Conservation (phyloP, 2,797 vertebrate species). For the Ibycter americanus region DNA sequence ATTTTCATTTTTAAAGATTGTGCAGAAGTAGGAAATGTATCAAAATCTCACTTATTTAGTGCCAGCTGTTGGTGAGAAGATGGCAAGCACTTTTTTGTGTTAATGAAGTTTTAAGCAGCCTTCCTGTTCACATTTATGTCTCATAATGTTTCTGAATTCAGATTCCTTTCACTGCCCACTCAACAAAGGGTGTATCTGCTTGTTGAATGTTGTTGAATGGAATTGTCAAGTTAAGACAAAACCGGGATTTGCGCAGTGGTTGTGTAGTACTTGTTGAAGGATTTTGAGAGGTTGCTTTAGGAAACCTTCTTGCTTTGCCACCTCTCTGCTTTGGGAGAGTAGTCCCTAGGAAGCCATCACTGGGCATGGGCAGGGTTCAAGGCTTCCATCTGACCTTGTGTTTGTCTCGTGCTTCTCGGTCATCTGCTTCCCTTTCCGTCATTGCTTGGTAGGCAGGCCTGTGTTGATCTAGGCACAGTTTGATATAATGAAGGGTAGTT, state of each 20-base stretch:
- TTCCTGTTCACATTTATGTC: neutral
- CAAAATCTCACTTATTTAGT: slow-evolving; percentile 1
- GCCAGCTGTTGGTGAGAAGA: slow-evolving; percentile 7
- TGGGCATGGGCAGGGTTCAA: neutral
- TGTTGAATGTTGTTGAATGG: neutral
- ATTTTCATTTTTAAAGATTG: neutral
- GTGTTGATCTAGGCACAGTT: neutral
- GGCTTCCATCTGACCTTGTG: accelerated
- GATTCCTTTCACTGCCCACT: slow-evolving; percentile 1
- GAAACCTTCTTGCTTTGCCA: neutral
- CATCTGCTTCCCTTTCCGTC: neutral
- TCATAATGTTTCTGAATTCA: slow-evolving; percentile 2
- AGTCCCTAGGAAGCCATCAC: neutral
- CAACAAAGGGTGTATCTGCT: neutral
- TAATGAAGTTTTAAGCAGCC: slow-evolving; percentile 14
- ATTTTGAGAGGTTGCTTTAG: neutral
- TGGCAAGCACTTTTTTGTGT: neutral
- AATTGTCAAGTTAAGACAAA: neutral
- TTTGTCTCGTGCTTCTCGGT: neutral
- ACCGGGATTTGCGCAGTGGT: neutral
- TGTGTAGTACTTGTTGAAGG: neutral
- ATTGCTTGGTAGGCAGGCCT: neutral
- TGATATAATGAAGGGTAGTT: neutral
- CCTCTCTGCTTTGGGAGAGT: accelerated
- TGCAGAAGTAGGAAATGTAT: neutral